Conservation (phyloP, 1,140 invertebrate genomes). For the Tetranychus urticae region DNA sequence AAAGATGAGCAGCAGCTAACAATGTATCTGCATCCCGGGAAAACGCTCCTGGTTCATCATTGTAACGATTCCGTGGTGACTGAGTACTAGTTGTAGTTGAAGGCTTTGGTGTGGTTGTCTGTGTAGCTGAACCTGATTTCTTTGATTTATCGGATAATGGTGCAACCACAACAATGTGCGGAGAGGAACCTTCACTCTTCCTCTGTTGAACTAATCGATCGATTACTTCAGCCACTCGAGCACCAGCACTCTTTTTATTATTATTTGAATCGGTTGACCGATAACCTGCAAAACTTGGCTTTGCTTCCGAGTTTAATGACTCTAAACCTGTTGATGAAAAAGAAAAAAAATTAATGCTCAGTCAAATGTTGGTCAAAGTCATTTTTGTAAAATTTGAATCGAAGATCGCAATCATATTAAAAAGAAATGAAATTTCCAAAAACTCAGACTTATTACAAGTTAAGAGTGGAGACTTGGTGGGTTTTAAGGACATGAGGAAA, state of each 20-base stretch:
- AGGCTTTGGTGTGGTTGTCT: not conserved
- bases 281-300: not conserved
- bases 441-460: too few species aligned
- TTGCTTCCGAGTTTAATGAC: not conserved
- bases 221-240: slow-evolving; percentile 8
- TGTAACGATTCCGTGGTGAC: not conserved
- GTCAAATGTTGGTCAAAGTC: too few species aligned
- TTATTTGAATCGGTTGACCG: not conserved
- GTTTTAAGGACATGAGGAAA: too few species aligned
- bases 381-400: too few species aligned
- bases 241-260: not conserved
- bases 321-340: not conserved
- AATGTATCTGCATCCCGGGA: not conserved
- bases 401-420: too few species aligned
- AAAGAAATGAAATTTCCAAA: too few species aligned
- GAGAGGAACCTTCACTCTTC: not conserved
- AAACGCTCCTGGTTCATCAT: not conserved
- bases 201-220: slow-evolving; percentile 4
- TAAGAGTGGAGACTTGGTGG: too few species aligned
- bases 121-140: not conserved
- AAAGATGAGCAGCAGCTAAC: not conserved
- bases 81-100: not conserved
- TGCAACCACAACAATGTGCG: slow-evolving; percentile 7
- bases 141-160: slow-evolving; percentile 1
- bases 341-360: not conserved